phyloP scores from a whole-genome alignment of 2,113 vertebrate species.

The Baryphthengus martii region DNA sequence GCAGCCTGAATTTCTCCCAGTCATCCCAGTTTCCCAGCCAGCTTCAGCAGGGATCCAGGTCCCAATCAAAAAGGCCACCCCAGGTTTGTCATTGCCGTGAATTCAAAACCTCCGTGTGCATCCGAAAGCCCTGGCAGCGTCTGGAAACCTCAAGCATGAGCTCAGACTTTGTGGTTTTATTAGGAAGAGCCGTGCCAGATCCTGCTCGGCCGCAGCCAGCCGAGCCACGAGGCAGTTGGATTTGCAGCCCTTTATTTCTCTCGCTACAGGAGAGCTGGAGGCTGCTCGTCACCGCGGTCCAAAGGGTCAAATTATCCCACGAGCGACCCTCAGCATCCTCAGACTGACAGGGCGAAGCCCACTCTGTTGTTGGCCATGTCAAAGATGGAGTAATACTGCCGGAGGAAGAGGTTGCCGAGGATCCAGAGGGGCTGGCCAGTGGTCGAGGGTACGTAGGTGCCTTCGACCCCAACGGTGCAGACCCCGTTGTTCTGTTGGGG shows the following conservation, averaged over 20 bases:
- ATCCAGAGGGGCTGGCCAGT: slow-evolving; percentile 44
- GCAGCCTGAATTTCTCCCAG: not conserved
- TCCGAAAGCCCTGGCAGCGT: not conserved
- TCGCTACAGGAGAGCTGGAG: not conserved
- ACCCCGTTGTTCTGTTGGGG: not conserved
- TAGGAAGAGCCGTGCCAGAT: not conserved
- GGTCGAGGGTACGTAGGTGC: slow-evolving; percentile 50
- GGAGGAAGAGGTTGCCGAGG: slow-evolving; percentile 34
- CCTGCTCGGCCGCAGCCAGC: not conserved
- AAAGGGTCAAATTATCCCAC: rapidly evolving
- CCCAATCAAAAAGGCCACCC: not conserved
- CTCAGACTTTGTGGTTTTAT: not conserved
- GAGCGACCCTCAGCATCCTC: not conserved
- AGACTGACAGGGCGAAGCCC: slow-evolving; percentile 56
- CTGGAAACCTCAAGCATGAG: not conserved
- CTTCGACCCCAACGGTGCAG: slow-evolving; percentile 53
- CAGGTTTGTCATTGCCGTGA: not conserved
- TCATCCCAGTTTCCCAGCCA: not conserved
- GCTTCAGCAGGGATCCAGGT: rapidly evolving
- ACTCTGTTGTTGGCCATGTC: slow-evolving; percentile 60
- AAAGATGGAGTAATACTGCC: slow-evolving; percentile 65
- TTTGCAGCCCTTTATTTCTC: not conserved
- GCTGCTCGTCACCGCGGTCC: rapidly evolving
- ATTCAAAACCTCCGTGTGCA: not conserved
- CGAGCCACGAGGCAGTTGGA: no score